Conservation (phyloP, 2,888 invertebrate species). For the Cremastobaeus sp. region DNA sequence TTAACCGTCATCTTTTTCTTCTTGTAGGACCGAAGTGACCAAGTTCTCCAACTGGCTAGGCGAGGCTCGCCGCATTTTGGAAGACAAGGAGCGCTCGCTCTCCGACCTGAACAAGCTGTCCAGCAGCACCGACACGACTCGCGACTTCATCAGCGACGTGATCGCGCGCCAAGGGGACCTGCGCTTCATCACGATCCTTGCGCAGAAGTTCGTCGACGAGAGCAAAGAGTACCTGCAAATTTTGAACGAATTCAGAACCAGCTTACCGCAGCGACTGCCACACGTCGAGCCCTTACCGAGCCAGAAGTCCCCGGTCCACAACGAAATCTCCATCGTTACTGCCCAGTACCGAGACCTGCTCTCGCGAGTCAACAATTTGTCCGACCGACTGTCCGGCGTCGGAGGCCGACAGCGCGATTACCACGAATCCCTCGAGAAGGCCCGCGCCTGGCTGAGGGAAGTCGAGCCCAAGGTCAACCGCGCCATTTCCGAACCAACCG, state of each 20-base stretch:
- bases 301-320: constrained; percentile 87
- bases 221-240: constrained; percentile 92
- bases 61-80: constrained; percentile 86
- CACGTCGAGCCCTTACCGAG: constrained; percentile 86
- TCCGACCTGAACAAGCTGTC: constrained; percentile 86
- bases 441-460: constrained; percentile 87
- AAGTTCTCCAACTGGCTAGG: constrained; percentile 92
- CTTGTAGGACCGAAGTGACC: constrained; percentile 85
- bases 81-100: constrained; percentile 91
- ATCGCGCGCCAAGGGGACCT: constrained; percentile 97
- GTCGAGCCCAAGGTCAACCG: constrained; percentile 88
- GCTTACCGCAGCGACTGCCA: constrained; percentile 88
- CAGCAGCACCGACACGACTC: constrained; percentile 87
- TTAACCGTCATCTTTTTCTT: no score
- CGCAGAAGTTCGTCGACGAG: constrained; percentile 97
- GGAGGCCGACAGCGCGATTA: constrained; percentile 88
- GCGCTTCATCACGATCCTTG: constrained; percentile 96
- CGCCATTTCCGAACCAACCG: constrained; percentile 89
- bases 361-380: constrained; percentile 88
- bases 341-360: constrained; percentile 90
- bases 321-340: constrained; percentile 87
- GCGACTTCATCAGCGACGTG: constrained; percentile 94
- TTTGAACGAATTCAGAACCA: constrained; percentile 92
- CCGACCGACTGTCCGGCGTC: constrained; percentile 90
- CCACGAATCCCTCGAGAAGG: constrained; percentile 90